These are phyloP conservation scores for Oreochromis mossambicus DNA, from an alignment of 2,797 vertebrate species.

Conservation along the genomic window DNA sequence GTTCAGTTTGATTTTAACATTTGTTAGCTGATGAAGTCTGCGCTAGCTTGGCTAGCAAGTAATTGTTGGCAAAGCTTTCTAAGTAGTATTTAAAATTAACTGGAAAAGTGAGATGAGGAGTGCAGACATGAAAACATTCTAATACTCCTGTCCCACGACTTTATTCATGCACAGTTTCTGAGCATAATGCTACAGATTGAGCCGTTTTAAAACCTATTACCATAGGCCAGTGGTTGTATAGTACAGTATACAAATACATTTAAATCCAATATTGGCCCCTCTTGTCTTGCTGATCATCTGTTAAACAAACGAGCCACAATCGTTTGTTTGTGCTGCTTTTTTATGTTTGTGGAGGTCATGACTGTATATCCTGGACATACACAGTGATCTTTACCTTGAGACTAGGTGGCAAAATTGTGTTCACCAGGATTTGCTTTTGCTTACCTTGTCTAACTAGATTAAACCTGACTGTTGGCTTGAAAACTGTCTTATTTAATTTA, in stretches of 20 bases:
- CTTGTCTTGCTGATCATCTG: background rate
- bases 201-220: no score
- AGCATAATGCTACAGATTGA: background rate
- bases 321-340: background rate
- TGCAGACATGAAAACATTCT: background rate
- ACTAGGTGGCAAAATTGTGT: background rate
- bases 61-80: conserved; percentile 12
- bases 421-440: background rate
- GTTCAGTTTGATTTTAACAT: conserved; percentile 40
- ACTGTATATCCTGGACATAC: background rate
- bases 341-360: background rate
- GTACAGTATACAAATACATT: background rate
- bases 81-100: background rate
- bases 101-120: background rate
- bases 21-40: conserved; percentile 35
- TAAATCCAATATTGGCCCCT: background rate
- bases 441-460: background rate
- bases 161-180: background rate
- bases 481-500: background rate
- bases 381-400: background rate
- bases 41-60: conserved; percentile 63
- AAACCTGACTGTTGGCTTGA: background rate
- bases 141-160: background rate
- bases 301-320: background rate
- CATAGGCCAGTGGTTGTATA: background rate